phyloP scores from a whole-genome alignment of 37 sponge, comb jelly and placozoan genomes.

The Mnemiopsis leidyi region DNA sequence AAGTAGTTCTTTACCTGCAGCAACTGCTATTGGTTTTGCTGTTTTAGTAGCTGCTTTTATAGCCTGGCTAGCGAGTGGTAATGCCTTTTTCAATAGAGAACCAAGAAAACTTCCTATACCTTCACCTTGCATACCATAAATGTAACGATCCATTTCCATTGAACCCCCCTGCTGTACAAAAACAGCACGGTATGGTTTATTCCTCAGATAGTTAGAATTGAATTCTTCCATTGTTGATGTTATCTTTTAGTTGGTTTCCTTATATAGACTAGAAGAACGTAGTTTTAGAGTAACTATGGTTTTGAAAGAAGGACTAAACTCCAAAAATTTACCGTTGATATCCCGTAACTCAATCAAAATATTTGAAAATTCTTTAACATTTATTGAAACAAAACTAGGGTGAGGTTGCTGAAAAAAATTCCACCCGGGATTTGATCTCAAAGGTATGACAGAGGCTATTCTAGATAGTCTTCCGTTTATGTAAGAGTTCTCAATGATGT shows the following conservation, averaged over 20 bases:
- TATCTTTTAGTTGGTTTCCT: neutral
- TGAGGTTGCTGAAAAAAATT: neutral
- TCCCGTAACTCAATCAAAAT: constrained; percentile 22
- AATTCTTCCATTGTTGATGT: constrained; percentile 17
- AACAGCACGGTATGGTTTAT: neutral
- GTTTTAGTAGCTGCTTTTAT: constrained; percentile 40
- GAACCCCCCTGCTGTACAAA: neutral
- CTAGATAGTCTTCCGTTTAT: constrained; percentile 38
- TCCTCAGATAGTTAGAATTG: neutral
- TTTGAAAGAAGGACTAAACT: neutral
- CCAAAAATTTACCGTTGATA: neutral
- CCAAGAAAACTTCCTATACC: constrained; percentile 46
- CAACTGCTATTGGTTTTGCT: constrained; percentile 7
- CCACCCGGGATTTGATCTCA: neutral
- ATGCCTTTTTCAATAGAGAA: neutral
- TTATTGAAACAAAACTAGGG: neutral
- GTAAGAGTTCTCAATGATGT: constrained; percentile 51
- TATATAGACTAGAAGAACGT: neutral
- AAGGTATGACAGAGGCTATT: neutral
- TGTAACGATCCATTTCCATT: neutral
- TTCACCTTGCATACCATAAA: constrained; percentile 36
- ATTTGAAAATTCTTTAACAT: constrained; percentile 28
- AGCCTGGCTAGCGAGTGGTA: constrained; percentile 26
- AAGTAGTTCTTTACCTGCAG: constrained; percentile 29
- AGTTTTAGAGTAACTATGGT: neutral